Percentiles rank a stretch among this genome's conserved stretches.
Conservation (phyloP, 2,797 vertebrate species). For the Bufotes viridis region DNA sequence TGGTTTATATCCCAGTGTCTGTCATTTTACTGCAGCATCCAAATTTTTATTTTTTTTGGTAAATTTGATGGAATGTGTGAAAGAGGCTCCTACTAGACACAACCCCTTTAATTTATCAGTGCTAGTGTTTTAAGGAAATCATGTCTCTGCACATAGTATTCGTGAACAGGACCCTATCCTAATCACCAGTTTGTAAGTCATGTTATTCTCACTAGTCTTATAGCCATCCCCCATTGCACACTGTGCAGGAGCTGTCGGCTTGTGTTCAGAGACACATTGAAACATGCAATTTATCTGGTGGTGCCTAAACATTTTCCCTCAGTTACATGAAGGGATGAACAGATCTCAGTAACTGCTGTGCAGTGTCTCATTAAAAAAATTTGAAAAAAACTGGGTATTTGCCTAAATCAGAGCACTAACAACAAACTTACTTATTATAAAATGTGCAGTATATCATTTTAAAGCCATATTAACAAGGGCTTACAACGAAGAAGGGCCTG, state of each 20-base stretch:
- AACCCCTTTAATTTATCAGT: neutral
- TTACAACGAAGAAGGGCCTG: too few relatives aligned
- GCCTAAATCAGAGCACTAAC: neutral
- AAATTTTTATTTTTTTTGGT: too few relatives aligned
- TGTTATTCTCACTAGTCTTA: neutral
- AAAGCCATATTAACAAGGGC: neutral
- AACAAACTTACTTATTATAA: neutral
- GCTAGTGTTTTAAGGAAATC: neutral
- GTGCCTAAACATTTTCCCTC: neutral
- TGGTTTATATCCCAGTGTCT: too few relatives aligned
- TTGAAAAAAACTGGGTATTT: neutral
- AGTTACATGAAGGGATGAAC: neutral
- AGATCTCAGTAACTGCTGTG: neutral
- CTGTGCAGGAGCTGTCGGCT: neutral
- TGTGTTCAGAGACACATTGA: conserved; percentile 2
- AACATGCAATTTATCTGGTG: neutral
- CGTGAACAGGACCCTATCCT: neutral
- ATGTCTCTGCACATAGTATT: neutral
- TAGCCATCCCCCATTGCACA: neutral
- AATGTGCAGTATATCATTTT: neutral
- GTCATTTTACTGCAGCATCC: too few relatives aligned
- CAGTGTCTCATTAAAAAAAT: neutral
- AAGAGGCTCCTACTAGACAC: too few relatives aligned
- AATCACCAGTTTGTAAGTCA: neutral
- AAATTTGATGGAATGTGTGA: too few relatives aligned